Percentiles rank a stretch among this genome's conserved stretches.
Conservation (phyloP, 2,113 vertebrate genomes). For the Albula glossodonta region DNA sequence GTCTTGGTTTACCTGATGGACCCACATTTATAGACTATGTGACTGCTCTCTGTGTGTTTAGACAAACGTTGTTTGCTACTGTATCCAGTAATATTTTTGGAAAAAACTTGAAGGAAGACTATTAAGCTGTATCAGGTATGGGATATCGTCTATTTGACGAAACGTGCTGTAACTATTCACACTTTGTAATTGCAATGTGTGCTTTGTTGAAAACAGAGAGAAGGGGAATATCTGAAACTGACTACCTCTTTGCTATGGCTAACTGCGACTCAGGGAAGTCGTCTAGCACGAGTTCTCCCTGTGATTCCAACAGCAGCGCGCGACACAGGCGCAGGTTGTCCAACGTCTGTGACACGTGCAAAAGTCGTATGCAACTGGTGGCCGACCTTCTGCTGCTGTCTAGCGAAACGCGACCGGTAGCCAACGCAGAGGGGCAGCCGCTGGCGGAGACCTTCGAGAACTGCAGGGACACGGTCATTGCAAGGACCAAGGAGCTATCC, state of each 20-base stretch:
- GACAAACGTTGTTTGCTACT: no score
- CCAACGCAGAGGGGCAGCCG: conserved; percentile 76
- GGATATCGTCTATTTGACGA: no score
- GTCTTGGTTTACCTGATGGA: no score
- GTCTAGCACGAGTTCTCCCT: conserved; percentile 75
- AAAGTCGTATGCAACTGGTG: conserved; percentile 97
- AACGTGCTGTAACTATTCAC: no score
- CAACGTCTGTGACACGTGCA: conserved; percentile 88
- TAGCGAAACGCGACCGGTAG: conserved; percentile 91
- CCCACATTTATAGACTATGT: no score
- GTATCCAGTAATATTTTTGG: no score
- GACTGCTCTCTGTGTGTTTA: no score
- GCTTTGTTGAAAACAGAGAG: conserved; percentile 35
- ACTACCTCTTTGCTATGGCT: conserved; percentile 78
- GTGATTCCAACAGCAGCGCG: conserved; percentile 63
- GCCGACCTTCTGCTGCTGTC: conserved; percentile 94
- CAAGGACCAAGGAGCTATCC: conserved; percentile 95
- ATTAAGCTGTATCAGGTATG: no score
- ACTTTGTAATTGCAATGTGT: background rate
- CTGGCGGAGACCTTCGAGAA: conserved; percentile 92
- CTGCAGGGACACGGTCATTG: conserved; percentile 95
- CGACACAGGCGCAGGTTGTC: conserved; percentile 88
- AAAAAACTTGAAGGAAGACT: no score
- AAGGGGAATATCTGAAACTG: conserved; percentile 38
- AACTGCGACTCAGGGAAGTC: conserved; percentile 89